A percentile compares a stretch with the other conserved stretches of the same genome.
phyloP scores from a whole-genome alignment of 2,113 vertebrate genomes.

The Pollimyrus isidori region DNA sequence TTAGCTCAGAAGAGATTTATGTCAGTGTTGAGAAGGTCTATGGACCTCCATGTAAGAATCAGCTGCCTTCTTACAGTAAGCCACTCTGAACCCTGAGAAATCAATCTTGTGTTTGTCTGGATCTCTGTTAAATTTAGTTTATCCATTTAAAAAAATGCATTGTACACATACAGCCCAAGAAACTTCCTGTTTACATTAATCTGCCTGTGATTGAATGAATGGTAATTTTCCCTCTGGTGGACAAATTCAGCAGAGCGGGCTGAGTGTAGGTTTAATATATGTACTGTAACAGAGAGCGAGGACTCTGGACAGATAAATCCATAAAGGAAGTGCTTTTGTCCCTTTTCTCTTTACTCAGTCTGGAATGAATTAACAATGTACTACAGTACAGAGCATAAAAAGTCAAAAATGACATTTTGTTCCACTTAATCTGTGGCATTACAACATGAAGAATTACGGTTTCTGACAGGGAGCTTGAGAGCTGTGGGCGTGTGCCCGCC shows the following conservation, averaged over 20 bases:
- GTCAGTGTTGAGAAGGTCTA: not conserved
- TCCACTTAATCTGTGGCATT: constrained; percentile 11
- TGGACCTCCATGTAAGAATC: not conserved
- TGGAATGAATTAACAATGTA: constrained; percentile 13
- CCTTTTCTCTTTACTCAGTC: not conserved
- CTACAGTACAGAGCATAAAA: not conserved
- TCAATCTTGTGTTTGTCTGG: not conserved
- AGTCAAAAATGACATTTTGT: constrained; percentile 9
- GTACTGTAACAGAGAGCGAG: not conserved
- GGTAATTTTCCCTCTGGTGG: not conserved
- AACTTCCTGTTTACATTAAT: not conserved
- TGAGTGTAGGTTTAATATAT: not conserved
- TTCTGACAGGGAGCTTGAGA: constrained; percentile 3
- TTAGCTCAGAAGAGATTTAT: not conserved
- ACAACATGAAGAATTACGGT: constrained; percentile 13
- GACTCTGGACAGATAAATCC: not conserved
- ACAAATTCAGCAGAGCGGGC: not conserved
- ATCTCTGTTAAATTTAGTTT: not conserved
- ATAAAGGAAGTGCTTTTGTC: not conserved
- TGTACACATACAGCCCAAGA: not conserved
- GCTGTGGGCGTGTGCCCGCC: not conserved
- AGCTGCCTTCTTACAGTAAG: not conserved
- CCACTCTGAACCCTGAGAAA: not conserved
- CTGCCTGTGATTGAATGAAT: not conserved
- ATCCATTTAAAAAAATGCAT: not conserved